phyloP scores from a whole-genome alignment of 2,113 vertebrate genomes.

The Cochlearius cochlearius region DNA sequence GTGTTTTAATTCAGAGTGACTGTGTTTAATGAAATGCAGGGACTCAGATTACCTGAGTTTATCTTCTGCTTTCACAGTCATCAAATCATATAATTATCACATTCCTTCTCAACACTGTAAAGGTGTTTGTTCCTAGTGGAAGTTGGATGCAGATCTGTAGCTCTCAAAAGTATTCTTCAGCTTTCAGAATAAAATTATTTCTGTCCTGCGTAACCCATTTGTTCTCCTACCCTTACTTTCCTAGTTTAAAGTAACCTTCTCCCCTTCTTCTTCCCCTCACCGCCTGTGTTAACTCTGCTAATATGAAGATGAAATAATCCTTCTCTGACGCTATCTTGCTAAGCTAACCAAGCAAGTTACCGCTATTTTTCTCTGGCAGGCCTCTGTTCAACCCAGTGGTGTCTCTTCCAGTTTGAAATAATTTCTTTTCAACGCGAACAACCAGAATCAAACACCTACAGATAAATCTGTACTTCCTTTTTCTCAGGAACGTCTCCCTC shows the following conservation, averaged over 20 bases:
- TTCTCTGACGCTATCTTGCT: neutral
- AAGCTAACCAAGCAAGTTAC: neutral
- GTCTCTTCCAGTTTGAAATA: neutral
- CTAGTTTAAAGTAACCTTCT: neutral
- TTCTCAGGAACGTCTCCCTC: neutral
- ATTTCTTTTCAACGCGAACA: neutral
- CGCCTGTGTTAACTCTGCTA: neutral
- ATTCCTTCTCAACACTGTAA: neutral
- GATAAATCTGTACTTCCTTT: neutral
- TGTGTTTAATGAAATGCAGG: neutral
- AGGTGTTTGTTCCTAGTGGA: neutral
- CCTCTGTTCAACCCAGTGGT: neutral
- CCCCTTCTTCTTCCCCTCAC: neutral
- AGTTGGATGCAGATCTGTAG: neutral
- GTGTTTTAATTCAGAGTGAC: neutral
- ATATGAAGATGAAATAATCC: neutral
- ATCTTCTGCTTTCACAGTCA: neutral
- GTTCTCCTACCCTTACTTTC: neutral
- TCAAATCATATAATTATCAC: neutral
- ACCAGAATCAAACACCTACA: neutral
- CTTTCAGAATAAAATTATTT: neutral
- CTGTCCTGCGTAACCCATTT: neutral
- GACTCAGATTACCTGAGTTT: neutral
- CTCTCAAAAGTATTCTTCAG: neutral
- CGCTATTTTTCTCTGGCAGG: neutral